phyloP scores from a whole-genome alignment of 2,113 vertebrate genomes.

The Chloropsis cyanopogon region DNA sequence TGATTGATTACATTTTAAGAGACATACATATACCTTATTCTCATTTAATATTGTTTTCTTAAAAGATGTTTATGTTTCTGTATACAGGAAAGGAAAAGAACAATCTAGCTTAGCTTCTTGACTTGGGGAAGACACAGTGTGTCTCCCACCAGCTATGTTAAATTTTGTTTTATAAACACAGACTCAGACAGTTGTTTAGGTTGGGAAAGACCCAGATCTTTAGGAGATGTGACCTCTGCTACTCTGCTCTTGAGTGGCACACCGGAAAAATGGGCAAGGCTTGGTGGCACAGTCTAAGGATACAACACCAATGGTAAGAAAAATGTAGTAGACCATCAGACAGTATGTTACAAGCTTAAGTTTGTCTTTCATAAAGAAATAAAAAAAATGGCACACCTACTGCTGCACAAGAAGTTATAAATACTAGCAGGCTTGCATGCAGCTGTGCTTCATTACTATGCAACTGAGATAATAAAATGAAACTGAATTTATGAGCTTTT shows the following conservation, averaged over 20 bases:
- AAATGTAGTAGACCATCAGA: not conserved
- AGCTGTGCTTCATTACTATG: not conserved
- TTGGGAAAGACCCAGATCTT: not conserved
- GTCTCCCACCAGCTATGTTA: not conserved
- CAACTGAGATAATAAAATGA: not conserved
- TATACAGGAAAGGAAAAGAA: not conserved
- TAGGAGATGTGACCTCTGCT: not conserved
- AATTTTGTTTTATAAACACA: not conserved
- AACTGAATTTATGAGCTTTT: not conserved
- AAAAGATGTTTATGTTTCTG: not conserved
- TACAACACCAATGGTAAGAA: not conserved
- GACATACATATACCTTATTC: not conserved
- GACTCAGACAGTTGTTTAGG: not conserved
- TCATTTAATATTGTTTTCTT: not conserved
- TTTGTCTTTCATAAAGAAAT: not conserved
- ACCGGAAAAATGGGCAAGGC: not conserved
- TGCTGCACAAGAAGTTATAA: not conserved
- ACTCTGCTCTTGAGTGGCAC: fast-evolving
- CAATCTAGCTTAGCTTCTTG: not conserved
- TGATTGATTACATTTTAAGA: not conserved
- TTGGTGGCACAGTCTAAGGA: not conserved
- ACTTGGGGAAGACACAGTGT: not conserved
- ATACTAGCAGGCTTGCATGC: not conserved
- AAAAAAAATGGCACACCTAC: not conserved
- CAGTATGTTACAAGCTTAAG: not conserved